phyloP scores from a whole-genome alignment of 2,888 invertebrate genomes.

The Cyclophora punctaria region DNA sequence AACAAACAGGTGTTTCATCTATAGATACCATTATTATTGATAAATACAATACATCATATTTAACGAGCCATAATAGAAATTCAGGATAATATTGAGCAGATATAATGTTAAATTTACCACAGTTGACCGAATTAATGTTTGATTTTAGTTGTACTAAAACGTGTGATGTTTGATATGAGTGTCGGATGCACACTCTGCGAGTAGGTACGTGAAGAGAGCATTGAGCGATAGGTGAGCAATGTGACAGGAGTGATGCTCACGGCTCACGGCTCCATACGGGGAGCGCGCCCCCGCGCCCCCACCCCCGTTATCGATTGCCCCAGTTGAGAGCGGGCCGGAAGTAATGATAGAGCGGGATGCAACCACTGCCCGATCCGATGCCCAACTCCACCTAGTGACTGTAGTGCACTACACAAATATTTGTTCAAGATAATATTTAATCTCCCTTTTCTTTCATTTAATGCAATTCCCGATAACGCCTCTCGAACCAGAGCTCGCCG shows the following conservation, averaged over 20 bases:
- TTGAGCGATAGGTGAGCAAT: slow-evolving; percentile 44
- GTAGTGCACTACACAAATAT: slow-evolving; percentile 68
- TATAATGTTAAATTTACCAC: too few species aligned
- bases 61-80: too few species aligned
- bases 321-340: slow-evolving; percentile 77
- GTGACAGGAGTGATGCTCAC: slow-evolving; percentile 70
- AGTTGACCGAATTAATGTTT: not conserved
- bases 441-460: slow-evolving; percentile 48
- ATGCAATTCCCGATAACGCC: slow-evolving; percentile 32
- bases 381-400: slow-evolving; percentile 58
- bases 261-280: slow-evolving; percentile 44
- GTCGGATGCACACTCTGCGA: not conserved
- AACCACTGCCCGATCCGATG: slow-evolving; percentile 67
- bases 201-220: not conserved
- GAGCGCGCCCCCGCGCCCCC: slow-evolving; percentile 33
- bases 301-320: slow-evolving; percentile 77
- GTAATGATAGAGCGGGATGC: slow-evolving; percentile 73
- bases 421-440: slow-evolving; percentile 61
- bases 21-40: not conserved
- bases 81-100: too few species aligned
- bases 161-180: too few species aligned
- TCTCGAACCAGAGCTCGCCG: slow-evolving; percentile 15
- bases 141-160: too few species aligned
- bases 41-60: too few species aligned
- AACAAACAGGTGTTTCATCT: not conserved